Evolutionary conservation across 2,888 invertebrate genomes (phyloP).

Genomic region (Aleiodes testaceus): DNA sequence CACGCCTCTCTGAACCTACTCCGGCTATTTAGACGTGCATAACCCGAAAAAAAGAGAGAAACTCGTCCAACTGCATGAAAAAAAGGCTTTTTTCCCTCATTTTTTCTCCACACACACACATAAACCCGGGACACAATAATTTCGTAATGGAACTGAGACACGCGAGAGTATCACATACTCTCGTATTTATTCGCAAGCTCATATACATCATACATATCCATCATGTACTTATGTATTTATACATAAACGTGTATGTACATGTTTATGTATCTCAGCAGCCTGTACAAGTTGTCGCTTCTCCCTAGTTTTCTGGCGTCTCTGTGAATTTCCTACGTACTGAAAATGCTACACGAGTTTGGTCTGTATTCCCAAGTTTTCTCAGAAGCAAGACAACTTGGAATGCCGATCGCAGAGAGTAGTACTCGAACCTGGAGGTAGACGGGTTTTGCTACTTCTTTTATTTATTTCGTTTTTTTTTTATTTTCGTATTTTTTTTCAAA

Average conservation of each 20-base stretch:
- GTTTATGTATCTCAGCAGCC: no score
- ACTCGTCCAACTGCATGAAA: not conserved
- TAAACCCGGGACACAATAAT: constrained; percentile 47
- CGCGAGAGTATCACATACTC: constrained; percentile 37
- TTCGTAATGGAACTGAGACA: constrained; percentile 50
- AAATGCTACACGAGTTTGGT: no score
- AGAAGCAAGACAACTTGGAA: constrained; percentile 34
- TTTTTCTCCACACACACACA: not conserved
- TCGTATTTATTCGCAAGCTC: constrained; percentile 2
- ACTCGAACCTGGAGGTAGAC: not conserved
- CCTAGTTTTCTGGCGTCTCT: no score
- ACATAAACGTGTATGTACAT: no score
- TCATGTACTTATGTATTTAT: not conserved
- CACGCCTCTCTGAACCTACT: constrained; percentile 19
- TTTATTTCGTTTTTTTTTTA: not conserved
- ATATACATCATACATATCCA: not conserved
- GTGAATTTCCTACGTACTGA: no score
- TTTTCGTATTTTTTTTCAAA: not conserved
- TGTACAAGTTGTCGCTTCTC: no score
- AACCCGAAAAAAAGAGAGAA: constrained; percentile 27
- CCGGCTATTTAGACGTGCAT: constrained; percentile 36
- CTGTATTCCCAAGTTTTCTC: constrained; percentile 24
- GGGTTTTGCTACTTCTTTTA: constrained; percentile 22
- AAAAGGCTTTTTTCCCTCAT: constrained; percentile 4
- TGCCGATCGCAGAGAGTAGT: constrained; percentile 4